Evolutionary conservation across 2,888 invertebrate species (phyloP).

Genomic region (Oscheius onirici): DNA sequence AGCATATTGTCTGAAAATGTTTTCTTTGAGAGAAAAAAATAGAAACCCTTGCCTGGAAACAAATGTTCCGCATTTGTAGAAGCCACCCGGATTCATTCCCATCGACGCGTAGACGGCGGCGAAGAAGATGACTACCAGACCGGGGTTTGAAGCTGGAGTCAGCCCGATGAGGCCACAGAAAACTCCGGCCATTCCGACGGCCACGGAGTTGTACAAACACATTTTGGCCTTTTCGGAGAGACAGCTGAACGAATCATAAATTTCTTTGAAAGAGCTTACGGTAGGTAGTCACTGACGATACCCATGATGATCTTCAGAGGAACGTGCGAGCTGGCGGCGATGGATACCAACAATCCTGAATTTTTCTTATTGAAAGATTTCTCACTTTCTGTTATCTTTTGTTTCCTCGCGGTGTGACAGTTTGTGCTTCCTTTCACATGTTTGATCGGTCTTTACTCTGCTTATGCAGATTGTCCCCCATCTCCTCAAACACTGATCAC

Average conservation of each 20-base stretch:
- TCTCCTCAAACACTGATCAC: too few species aligned
- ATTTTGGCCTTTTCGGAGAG: slow-evolving; percentile 52
- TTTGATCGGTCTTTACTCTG: background rate
- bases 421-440: background rate
- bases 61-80: slow-evolving; percentile 67
- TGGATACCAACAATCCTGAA: slow-evolving; percentile 40
- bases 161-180: slow-evolving; percentile 42
- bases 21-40: background rate
- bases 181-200: slow-evolving; percentile 56
- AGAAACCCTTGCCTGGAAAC: slow-evolving; percentile 32
- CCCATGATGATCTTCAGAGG: slow-evolving; percentile 62
- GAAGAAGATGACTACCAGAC: slow-evolving; percentile 18
- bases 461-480: background rate
- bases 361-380: background rate
- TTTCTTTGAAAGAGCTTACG: slow-evolving; percentile 17
- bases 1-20: slow-evolving; percentile 5
- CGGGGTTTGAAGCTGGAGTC: slow-evolving; percentile 17
- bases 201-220: slow-evolving; percentile 60
- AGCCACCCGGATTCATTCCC: slow-evolving; percentile 66
- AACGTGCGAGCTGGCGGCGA: slow-evolving; percentile 43
- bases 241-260: background rate
- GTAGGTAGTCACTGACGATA: slow-evolving; percentile 44
- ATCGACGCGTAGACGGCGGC: slow-evolving; percentile 56
- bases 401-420: background rate
- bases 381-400: background rate